Evolutionary conservation across 2,888 invertebrate genomes (phyloP).

Genomic region (Epinotia bilunana): DNA sequence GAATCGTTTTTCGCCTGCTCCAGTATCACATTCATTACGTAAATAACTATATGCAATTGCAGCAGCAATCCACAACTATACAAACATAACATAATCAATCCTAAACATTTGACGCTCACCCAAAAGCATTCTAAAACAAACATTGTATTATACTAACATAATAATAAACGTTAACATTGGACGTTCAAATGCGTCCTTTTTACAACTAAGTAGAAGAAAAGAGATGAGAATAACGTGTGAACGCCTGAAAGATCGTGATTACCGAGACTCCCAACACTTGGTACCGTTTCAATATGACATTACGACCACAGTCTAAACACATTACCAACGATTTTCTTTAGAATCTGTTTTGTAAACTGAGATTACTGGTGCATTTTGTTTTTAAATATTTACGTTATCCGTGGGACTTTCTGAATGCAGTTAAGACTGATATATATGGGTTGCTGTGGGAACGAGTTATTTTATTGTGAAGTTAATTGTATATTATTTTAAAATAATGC

Average conservation of each 20-base stretch:
- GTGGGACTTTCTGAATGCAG: constrained; percentile 5
- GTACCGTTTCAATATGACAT: neutral
- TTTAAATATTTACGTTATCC: constrained; percentile 30
- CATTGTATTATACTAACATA: constrained; percentile 26
- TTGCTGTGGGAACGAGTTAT: constrained; percentile 23
- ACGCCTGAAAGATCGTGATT: neutral
- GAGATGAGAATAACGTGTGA: constrained; percentile 1
- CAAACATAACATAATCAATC: neutral
- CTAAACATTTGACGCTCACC: constrained; percentile 23
- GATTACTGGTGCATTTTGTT: constrained; percentile 33
- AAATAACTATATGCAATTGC: neutral
- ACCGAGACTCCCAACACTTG: neutral
- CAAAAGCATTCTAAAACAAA: constrained; percentile 33
- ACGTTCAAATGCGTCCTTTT: constrained; percentile 14
- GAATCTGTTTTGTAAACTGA: constrained; percentile 25
- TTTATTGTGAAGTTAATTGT: constrained; percentile 31
- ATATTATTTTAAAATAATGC: constrained; percentile 20
- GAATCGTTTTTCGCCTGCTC: neutral
- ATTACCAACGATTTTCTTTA: constrained; percentile 27
- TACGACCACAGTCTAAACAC: constrained; percentile 25
- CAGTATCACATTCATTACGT: neutral
- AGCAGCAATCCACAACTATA: neutral
- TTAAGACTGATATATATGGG: constrained; percentile 24
- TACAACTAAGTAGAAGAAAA: neutral
- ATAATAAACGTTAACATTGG: constrained; percentile 23